Evolutionary conservation across 2,113 vertebrate species (phyloP), one percentile per base, ranked within the genome.

Genomic region (Neomonachus schauinslandi): DNA sequence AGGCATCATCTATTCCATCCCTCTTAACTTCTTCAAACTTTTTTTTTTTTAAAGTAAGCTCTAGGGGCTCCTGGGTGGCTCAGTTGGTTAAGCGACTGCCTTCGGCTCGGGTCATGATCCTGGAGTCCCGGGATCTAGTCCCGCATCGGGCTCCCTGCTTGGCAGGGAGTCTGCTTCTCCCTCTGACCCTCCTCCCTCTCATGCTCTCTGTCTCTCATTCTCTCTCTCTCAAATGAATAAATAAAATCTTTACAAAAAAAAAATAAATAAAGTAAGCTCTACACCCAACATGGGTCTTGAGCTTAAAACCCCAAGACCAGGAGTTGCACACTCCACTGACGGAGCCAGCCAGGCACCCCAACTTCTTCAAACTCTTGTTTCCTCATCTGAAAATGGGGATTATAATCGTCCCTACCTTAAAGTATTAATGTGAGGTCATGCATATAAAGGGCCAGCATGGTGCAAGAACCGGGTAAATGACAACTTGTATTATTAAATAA

Each of bases 321-420:
- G 74, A 77, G 74, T 77, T 1, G 3, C 39, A 18, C 6, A 16
- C 15, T 77, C 26, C 14, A 31, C 7, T 7, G 26, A 31, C 15
- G 18, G 74, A 77, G 42, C 15, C 26, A 77, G 42, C 13, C 42
- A 31, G 26, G 42, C 24, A 15, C 26, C 74, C 4, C 6, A 49
- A 10, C 42, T 49, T 79, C 49, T 79, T 79, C 28, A 89, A 94
- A 53, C 4, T 18, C 63, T 89, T 63, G 19, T 82, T 86, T 97
- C 18, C 24, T 95, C 28, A 59, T 59, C 5, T 94, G 86, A 96
- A 96, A 81, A 91, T 77, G 49, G 51, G 55, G 31, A 80, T 74
- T 80, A 53, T n/a, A 69, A 16, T 39, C 87, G 65, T 84, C 39
- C 21, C 80, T 71, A 26, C 28, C 33, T 74, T 42, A 12, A 86